These are phyloP conservation scores for Athalia cordata DNA, from an alignment of 2,888 invertebrate genomes.

Conservation along the genomic window DNA sequence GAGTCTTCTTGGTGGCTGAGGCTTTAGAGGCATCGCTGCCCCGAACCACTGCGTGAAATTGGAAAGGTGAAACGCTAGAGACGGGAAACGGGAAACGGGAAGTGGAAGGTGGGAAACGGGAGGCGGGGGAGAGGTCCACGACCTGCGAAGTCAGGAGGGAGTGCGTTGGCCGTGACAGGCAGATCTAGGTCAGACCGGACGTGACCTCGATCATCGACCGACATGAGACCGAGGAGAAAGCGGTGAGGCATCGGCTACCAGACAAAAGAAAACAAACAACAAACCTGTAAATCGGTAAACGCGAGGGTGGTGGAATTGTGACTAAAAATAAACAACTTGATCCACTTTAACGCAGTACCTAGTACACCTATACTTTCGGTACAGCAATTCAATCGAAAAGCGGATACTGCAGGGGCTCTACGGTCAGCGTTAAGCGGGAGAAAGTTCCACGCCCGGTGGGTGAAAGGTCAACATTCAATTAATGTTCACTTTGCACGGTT, in stretches of 20 bases:
- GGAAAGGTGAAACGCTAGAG: slow-evolving; percentile 15
- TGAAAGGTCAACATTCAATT: too few relatives aligned
- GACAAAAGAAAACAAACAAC: slow-evolving; percentile 29
- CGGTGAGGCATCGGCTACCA: slow-evolving; percentile 12
- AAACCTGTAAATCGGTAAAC: slow-evolving; percentile 26
- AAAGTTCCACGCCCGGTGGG: background rate
- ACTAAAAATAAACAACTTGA: slow-evolving; percentile 37
- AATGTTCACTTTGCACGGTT: too few relatives aligned
- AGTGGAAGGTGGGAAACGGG: slow-evolving; percentile 40
- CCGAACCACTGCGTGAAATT: background rate
- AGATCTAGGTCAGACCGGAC: slow-evolving; percentile 44
- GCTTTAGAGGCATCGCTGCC: too few relatives aligned
- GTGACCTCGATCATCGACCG: slow-evolving; percentile 46
- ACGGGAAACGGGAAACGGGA: slow-evolving; percentile 25
- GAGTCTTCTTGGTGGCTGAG: too few relatives aligned
- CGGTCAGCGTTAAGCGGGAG: background rate
- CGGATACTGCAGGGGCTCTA: background rate
- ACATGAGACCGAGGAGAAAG: slow-evolving; percentile 41
- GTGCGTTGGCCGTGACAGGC: slow-evolving; percentile 45
- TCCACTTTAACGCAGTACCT: slow-evolving; percentile 11
- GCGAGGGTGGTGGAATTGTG: slow-evolving; percentile 1
- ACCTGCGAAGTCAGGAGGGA: slow-evolving; percentile 43
- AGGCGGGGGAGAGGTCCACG: slow-evolving; percentile 45
- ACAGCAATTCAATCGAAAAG: too few relatives aligned
- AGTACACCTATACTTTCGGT: too few relatives aligned